Conservation (phyloP, 2,888 invertebrate genomes). For the Geotrupes spiniger region DNA sequence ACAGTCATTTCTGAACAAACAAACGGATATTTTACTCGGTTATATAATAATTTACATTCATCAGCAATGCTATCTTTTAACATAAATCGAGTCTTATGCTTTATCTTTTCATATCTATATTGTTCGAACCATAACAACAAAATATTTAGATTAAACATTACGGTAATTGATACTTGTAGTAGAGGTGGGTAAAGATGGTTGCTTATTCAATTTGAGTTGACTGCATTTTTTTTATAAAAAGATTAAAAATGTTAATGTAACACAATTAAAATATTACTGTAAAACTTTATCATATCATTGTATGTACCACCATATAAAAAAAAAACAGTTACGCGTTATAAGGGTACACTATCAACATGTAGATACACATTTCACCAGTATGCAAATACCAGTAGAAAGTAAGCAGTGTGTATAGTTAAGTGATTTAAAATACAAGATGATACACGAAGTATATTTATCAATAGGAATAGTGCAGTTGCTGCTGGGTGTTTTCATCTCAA, state of each 20-base stretch:
- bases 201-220: no score
- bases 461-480: slow-evolving; percentile 37
- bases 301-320: background rate
- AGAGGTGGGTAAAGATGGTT: no score
- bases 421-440: slow-evolving; percentile 34
- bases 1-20: slow-evolving; percentile 42
- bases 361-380: slow-evolving; percentile 3
- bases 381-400: background rate
- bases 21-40: no score
- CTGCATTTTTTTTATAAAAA: no score
- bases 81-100: no score
- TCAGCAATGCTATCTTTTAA: no score
- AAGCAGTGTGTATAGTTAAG: background rate
- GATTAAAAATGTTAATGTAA: background rate
- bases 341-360: slow-evolving; percentile 10
- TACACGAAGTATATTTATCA: slow-evolving; percentile 35
- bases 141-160: no score
- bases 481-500: slow-evolving; percentile 32
- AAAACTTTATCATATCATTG: slow-evolving; percentile 4
- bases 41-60: slow-evolving; percentile 2
- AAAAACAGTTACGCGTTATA: slow-evolving; percentile 15
- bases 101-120: no score
- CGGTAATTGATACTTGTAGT: no score
- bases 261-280: slow-evolving; percentile 4
- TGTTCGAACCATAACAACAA: no score